Base-by-base conservation (phyloP, 2,113 vertebrate genomes). In the Phasianus colchicus region DNA sequence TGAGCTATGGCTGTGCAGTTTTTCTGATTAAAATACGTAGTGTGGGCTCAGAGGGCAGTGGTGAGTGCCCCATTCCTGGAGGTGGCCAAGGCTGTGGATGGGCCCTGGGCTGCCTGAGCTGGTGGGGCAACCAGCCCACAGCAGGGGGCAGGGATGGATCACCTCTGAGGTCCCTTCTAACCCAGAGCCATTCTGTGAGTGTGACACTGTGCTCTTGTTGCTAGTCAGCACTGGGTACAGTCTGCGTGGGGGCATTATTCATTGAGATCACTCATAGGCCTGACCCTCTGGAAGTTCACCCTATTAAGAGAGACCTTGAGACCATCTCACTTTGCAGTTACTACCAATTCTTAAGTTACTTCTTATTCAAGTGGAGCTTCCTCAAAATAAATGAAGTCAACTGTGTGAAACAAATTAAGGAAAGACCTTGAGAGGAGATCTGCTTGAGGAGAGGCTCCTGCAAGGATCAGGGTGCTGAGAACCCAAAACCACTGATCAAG, bases 151-250 rank as follows among this genome's bases (percentile, higher is more conserved):
- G 52, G 27, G 52, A 15, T 54, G 52, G 14, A 30, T 54, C 52
- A 27, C 52, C 5, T 29, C 52, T 54, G 52, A 54, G 52, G 25
- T 54, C 52, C 25, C 25, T 54, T 25, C 48, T 50, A 50, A 50
- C 48, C 48, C 48, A 50, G 24, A 50, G 48, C 48, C 48, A 25
- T 50, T 50, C 52, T 54, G 27, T 29, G 52, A 17, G 27, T 29
- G 27, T 54, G 52, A 54, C 22, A 2, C 2, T 0, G 16, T 22
- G n/a, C 11, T 71, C 55, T 29, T 0, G 0, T 25, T 76, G 55
- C 22, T 76, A 36, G 14, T 52, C 45, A 21, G 32, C 27, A 0
- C 64, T 48, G 52, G 36, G 5, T 80, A 5, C 15, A 11, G 22
- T 4, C 29, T 45, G 10, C 45, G 32, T 34, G 2, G 47, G 18